Conservation (phyloP, 1,140 invertebrate species). For the Papilio helenus region DNA sequence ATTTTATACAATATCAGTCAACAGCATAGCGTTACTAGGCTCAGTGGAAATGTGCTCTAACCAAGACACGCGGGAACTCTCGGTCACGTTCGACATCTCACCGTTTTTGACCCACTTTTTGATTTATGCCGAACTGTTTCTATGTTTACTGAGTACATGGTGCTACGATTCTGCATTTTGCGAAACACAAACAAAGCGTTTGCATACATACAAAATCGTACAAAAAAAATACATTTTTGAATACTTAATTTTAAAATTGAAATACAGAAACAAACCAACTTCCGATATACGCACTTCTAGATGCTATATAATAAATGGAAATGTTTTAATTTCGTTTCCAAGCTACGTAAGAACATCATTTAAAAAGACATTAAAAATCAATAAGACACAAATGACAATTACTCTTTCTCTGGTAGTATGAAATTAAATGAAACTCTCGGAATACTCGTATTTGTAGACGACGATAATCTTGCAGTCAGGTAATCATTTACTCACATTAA, state of each 20-base stretch:
- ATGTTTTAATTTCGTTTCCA: not conserved
- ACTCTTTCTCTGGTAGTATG: not conserved
- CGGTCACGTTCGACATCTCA: constrained; percentile 33
- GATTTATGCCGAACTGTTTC: constrained; percentile 25
- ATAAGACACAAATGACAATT: constrained; percentile 9
- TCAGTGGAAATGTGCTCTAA: not conserved
- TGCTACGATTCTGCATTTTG: not conserved
- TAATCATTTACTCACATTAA: constrained; percentile 28
- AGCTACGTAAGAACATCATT: not conserved
- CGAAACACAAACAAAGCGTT: not conserved
- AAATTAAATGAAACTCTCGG: constrained; percentile 4
- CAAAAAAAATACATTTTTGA: not conserved
- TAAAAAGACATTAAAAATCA: constrained; percentile 24
- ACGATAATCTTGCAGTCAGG: not conserved
- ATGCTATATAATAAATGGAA: not conserved
- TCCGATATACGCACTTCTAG: not conserved
- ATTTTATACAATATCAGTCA: too few species aligned
- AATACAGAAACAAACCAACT: not conserved
- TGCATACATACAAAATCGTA: too few species aligned
- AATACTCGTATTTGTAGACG: not conserved
- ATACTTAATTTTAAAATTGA: not conserved
- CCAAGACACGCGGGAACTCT: constrained; percentile 24
- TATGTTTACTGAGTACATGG: not conserved
- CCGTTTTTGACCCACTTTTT: constrained; percentile 32
- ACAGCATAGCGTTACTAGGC: not conserved